Conservation (phyloP, 2,888 invertebrate species). For the Hemaris fuciformis region DNA sequence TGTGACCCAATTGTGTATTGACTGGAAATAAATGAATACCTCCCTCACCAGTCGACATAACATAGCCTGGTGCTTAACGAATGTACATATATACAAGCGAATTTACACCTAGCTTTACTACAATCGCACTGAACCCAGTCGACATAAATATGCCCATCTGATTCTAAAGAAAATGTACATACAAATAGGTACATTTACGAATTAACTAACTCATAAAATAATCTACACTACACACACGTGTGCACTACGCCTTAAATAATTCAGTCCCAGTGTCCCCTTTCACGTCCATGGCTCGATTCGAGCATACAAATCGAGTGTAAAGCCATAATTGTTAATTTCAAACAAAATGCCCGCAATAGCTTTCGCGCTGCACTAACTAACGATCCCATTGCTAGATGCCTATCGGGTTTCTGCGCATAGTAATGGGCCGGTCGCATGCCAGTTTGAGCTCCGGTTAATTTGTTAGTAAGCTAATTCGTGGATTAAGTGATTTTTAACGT, state of each 20-base stretch:
- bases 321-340: slow-evolving; percentile 78
- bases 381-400: slow-evolving; percentile 77
- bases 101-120: too few species aligned
- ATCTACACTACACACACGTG: neutral
- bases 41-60: too few species aligned
- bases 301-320: slow-evolving; percentile 69
- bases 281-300: slow-evolving; percentile 40
- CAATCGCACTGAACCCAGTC: too few species aligned
- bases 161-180: too few species aligned
- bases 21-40: too few species aligned
- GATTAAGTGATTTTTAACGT: neutral
- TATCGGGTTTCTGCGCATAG: slow-evolving; percentile 74
- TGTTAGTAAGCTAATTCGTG: neutral
- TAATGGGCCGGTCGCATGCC: slow-evolving; percentile 33
- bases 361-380: slow-evolving; percentile 72
- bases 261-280: slow-evolving; percentile 28
- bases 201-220: too few species aligned
- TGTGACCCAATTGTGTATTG: too few species aligned
- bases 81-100: too few species aligned
- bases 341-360: slow-evolving; percentile 74
- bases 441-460: neutral
- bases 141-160: too few species aligned
- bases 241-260: neutral
- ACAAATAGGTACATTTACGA: too few species aligned
- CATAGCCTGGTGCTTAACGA: too few species aligned